phyloP scores from a whole-genome alignment of 2,888 invertebrate genomes.

The Diarsia dahlii region DNA sequence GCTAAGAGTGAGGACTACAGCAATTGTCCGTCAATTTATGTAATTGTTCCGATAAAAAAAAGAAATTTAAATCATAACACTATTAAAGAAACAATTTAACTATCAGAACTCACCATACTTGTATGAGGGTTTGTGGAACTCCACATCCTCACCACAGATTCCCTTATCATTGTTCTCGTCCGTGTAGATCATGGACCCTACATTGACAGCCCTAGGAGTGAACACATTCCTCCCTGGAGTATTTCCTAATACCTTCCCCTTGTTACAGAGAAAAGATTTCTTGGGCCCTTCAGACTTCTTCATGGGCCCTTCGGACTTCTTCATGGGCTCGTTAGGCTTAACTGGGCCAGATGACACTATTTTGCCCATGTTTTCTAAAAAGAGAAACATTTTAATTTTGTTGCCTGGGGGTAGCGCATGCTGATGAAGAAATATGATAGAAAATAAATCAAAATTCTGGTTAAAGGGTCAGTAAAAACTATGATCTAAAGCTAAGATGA shows the following conservation, averaged over 20 bases:
- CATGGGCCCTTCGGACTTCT: conserved; percentile 79
- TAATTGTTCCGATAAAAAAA: background rate
- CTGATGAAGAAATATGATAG: background rate
- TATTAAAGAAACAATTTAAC: background rate
- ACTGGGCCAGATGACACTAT: conserved; percentile 77
- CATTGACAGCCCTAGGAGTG: conserved; percentile 80
- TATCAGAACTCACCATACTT: conserved; percentile 75
- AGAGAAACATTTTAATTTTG: background rate
- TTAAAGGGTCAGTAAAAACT: background rate
- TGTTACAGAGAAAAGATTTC: conserved; percentile 84
- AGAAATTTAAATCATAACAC: background rate
- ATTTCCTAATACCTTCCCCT: conserved; percentile 81
- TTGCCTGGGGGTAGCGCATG: conserved; percentile 7
- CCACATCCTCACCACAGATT: conserved; percentile 77
- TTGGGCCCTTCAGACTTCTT: conserved; percentile 81
- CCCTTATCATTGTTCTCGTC: conserved; percentile 74
- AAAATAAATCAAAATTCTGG: background rate
- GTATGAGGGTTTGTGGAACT: conserved; percentile 81
- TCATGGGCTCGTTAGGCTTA: conserved; percentile 83
- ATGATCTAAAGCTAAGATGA: background rate
- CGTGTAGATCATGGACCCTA: conserved; percentile 82
- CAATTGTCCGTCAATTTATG: background rate
- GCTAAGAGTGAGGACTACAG: background rate
- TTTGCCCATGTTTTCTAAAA: conserved; percentile 86
- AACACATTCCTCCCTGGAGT: conserved; percentile 82